Conservation (phyloP, 2,113 vertebrate genomes). For the Mandrillus leucophaeus region DNA sequence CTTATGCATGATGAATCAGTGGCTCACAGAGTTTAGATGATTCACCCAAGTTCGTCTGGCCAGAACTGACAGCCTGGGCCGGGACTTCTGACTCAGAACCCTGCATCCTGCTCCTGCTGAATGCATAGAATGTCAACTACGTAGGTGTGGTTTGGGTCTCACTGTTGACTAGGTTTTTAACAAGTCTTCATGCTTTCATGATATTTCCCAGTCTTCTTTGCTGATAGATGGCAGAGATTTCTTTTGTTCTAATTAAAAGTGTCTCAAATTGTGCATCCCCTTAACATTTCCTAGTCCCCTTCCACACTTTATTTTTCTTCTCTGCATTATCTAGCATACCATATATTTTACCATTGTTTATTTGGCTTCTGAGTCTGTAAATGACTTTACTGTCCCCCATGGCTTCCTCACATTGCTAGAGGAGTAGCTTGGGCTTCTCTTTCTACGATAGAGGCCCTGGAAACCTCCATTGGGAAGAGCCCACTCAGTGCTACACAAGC, state of each 20-base stretch:
- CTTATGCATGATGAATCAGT: not conserved
- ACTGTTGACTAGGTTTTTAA: not conserved
- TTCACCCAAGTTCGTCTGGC: not conserved
- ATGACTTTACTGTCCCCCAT: not conserved
- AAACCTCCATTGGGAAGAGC: not conserved
- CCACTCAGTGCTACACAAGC: not conserved
- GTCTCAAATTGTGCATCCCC: not conserved
- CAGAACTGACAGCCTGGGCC: not conserved
- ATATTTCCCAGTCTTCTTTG: not conserved
- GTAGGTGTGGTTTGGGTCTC: not conserved
- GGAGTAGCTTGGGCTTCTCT: not conserved
- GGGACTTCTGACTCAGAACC: not conserved
- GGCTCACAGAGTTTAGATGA: not conserved
- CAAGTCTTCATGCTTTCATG: not conserved
- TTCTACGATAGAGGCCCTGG: not conserved
- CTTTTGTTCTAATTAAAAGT: not conserved
- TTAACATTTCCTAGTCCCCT: not conserved
- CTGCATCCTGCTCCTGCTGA: not conserved
- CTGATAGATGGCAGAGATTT: not conserved
- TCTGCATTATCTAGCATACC: not conserved
- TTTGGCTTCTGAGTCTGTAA: not conserved
- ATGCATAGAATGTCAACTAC: not conserved
- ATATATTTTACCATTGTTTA: not conserved
- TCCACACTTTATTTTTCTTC: not conserved
- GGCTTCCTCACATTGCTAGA: not conserved